These are phyloP conservation scores for Drosophila sp. DNA, from an alignment of 1,140 invertebrate genomes.

Conservation along the genomic window DNA sequence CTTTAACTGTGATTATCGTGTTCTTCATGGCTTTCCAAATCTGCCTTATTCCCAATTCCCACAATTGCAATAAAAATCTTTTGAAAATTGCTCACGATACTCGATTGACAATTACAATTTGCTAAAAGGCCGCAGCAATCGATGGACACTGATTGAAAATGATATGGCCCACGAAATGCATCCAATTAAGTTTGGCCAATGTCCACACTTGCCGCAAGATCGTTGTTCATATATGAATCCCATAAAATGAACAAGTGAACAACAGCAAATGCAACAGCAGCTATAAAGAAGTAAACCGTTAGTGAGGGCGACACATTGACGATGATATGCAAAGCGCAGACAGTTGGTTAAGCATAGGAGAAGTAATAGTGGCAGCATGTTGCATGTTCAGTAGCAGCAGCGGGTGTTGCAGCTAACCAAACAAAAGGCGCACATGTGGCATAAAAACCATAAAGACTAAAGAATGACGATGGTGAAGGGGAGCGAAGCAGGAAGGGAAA, in stretches of 20 bases:
- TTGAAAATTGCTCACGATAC: constrained; percentile 37
- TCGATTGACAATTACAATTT: constrained; percentile 51
- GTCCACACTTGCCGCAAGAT: constrained; percentile 56
- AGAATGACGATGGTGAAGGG: constrained; percentile 3
- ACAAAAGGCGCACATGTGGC: constrained; percentile 61
- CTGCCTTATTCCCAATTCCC: constrained; percentile 14
- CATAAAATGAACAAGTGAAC: constrained; percentile 16
- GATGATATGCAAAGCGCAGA: constrained; percentile 74
- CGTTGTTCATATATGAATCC: constrained; percentile 41
- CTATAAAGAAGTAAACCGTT: constrained; percentile 55
- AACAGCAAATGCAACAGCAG: constrained; percentile 2
- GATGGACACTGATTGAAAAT: constrained; percentile 31
- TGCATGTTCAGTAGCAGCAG: neutral
- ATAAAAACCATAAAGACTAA: constrained; percentile 35
- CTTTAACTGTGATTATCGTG: neutral
- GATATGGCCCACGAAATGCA: constrained; percentile 55
- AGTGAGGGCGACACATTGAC: constrained; percentile 36
- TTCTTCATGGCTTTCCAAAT: neutral
- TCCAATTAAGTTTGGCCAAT: constrained; percentile 63
- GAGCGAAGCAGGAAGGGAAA: neutral
- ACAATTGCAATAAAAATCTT: constrained; percentile 43
- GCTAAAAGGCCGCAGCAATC: constrained; percentile 33
- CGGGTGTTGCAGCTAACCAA: constrained; percentile 17
- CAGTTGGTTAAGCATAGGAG: neutral
- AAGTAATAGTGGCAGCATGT: constrained; percentile 11